Base-by-base conservation (phyloP, 2,888 invertebrate genomes). In the Fissipunctia ypsillon region DNA sequence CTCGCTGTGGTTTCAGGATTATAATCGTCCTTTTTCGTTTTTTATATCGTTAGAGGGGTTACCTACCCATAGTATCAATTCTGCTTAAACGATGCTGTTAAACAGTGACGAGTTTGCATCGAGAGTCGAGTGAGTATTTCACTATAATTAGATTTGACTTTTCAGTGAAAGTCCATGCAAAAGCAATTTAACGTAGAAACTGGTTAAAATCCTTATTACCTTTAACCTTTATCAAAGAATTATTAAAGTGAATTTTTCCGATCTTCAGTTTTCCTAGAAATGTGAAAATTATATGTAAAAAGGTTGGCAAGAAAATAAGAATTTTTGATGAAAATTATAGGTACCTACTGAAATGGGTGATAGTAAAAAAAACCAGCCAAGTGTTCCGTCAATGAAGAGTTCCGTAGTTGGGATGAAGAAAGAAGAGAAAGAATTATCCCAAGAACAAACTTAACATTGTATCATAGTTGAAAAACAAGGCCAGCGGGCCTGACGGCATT, bases 31-130 rank as follows among this genome's bases (percentile, higher is more conserved):
- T 31, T 57, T 48, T 57, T 41, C 19, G 9, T 10, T 25, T 41
- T 57, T 28, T 28, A 70, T 35, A 73, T 73, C 35, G 12, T 19
- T 60, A 52, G 9, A 28, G 1, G 10, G n/a, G 38, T 73, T 52
- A 28, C 5, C 3, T 10, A 19, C 10, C 14, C 3, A n/a, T n/a
- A n/a, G 28, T 28, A 52, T 52, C 52, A 22, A 50, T 43, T 25
- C 2, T 28, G 31, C 1, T 12, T 5, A n/a, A 22, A 14, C 9
- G 19, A 63, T 45, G 45, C 16, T 38, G 25, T 22, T 6, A 38
- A 6, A 6, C 14, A 22, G 5, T 1, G 35, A n/a, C n/a, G 16
- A 57, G 16, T 16, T 43, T 16, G 10, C 22, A 0, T 31, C 43
- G n/a, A 59, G 7, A n/a, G 0, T 31, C 43, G 6, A 41, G 41